Conservation (phyloP, 2,797 vertebrate species). For the Nyctalus aviator region DNA sequence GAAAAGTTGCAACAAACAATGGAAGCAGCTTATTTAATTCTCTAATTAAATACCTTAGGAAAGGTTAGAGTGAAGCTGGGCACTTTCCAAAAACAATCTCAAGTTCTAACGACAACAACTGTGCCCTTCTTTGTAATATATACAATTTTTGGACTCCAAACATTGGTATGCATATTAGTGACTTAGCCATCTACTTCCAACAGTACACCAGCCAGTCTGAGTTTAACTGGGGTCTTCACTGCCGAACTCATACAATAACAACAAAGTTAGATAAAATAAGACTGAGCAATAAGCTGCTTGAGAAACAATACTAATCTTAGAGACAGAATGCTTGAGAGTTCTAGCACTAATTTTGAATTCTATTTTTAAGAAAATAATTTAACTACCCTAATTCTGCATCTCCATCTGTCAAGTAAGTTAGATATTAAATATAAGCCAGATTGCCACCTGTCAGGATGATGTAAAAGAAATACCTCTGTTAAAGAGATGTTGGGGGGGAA, state of each 20-base stretch:
- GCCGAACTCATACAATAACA: background rate
- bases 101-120: background rate
- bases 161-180: background rate
- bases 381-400: slow-evolving; percentile 32
- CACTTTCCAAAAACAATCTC: slow-evolving; percentile 23
- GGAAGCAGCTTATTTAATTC: slow-evolving; percentile 28
- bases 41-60: background rate
- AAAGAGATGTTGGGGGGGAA: slow-evolving; percentile 20
- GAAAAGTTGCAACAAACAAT: slow-evolving; percentile 49
- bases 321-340: slow-evolving; percentile 49
- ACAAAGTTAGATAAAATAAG: slow-evolving; percentile 14
- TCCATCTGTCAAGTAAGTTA: slow-evolving; percentile 45
- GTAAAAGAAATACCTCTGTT: slow-evolving; percentile 33
- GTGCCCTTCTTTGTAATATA: background rate
- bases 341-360: background rate
- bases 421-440: slow-evolving; percentile 52
- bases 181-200: slow-evolving; percentile 5
- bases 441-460: slow-evolving; percentile 27
- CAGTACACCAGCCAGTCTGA: background rate
- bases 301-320: slow-evolving; percentile 52
- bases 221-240: slow-evolving; percentile 38
- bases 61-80: background rate
- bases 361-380: slow-evolving; percentile 41
- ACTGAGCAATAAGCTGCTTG: background rate
- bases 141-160: background rate